phyloP scores from a whole-genome alignment of 2,888 invertebrate species.

The Drosophila kambysellisi region DNA sequence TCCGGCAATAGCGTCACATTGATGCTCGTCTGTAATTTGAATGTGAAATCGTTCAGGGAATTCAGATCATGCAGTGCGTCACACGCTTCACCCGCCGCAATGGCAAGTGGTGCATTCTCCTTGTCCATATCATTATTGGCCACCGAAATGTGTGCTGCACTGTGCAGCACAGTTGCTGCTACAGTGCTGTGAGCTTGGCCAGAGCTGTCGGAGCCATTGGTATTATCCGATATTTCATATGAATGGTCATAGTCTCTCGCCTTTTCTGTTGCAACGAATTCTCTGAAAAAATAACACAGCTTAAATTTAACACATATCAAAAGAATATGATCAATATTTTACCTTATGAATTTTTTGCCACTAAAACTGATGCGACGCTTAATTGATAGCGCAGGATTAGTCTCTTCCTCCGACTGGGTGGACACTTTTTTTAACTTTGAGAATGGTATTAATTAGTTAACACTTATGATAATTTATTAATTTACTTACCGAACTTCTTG shows the following conservation, averaged over 20 bases:
- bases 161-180: constrained; percentile 36
- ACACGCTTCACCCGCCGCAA: constrained; percentile 1
- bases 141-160: constrained; percentile 21
- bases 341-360: constrained; percentile 68
- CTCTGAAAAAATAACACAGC: constrained; percentile 29
- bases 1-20: constrained; percentile 61
- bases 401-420: constrained; percentile 24
- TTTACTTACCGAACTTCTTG: constrained; percentile 58
- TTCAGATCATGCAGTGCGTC: constrained; percentile 21
- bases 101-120: constrained; percentile 38
- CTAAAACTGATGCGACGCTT: constrained; percentile 72
- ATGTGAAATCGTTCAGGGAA: constrained; percentile 26
- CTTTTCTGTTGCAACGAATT: constrained; percentile 60
- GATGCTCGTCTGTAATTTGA: constrained; percentile 58
- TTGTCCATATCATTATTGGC: constrained; percentile 30
- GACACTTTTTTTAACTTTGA: constrained; percentile 45
- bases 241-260: constrained; percentile 59
- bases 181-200: constrained; percentile 22
- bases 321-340: neutral
- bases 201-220: constrained; percentile 53
- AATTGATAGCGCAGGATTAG: constrained; percentile 6
- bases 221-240: constrained; percentile 66
- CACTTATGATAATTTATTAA: neutral
- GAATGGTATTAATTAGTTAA: neutral
- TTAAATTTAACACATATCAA: neutral